Conservation (phyloP, 2,888 invertebrate species). For the Tetropium fuscum region DNA sequence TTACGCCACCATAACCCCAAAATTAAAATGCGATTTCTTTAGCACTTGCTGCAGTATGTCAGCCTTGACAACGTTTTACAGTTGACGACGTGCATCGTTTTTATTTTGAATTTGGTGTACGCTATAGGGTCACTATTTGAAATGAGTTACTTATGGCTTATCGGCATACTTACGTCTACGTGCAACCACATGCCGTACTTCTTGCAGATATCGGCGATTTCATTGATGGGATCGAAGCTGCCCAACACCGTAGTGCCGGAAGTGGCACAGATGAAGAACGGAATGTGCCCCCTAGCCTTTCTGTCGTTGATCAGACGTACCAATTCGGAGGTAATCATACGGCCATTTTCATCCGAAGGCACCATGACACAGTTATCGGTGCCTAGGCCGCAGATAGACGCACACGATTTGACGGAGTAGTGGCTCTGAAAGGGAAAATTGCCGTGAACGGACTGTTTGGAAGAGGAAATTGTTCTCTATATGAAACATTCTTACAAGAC, state of each 20-base stretch:
- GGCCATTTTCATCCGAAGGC: slow-evolving; percentile 88
- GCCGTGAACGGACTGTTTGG: slow-evolving; percentile 5
- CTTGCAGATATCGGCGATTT: slow-evolving; percentile 96
- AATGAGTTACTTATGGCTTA: too few species aligned
- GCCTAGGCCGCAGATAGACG: slow-evolving; percentile 92
- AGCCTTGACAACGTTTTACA: too few species aligned
- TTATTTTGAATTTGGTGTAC: not conserved
- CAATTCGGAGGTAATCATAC: slow-evolving; percentile 90
- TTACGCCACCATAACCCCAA: too few species aligned
- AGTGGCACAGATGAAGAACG: slow-evolving; percentile 96
- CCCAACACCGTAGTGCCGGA: slow-evolving; percentile 98
- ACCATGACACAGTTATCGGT: slow-evolving; percentile 95
- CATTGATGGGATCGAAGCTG: slow-evolving; percentile 93
- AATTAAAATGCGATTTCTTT: too few species aligned
- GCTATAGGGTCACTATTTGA: not conserved
- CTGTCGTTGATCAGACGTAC: slow-evolving; percentile 88
- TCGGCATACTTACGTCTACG: slow-evolving; percentile 89
- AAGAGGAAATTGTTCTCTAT: too few species aligned
- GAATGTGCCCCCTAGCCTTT: slow-evolving; percentile 86
- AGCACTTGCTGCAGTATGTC: too few species aligned
- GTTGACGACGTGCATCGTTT: too few species aligned
- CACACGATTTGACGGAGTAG: slow-evolving; percentile 96
- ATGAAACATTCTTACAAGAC: too few species aligned
- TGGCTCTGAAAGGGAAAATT: slow-evolving; percentile 77
- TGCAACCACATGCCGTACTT: slow-evolving; percentile 97